Percentiles rank a stretch among this genome's conserved stretches.
Conservation (phyloP, 2,888 invertebrate species). For the Dicycla oo region DNA sequence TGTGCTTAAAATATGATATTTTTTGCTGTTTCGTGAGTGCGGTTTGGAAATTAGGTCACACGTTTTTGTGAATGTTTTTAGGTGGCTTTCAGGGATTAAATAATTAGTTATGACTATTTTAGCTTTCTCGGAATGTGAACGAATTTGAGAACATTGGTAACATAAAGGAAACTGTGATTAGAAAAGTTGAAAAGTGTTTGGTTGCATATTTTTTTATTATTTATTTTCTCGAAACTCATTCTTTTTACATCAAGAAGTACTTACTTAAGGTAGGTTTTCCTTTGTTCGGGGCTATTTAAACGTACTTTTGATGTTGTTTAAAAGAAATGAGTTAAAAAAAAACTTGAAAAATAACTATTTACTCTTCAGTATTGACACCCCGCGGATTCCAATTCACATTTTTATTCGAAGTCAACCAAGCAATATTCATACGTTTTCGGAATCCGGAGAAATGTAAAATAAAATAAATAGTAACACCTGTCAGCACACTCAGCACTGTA, state of each 20-base stretch:
- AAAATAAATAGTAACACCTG: slow-evolving; percentile 22
- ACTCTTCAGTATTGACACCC: background rate
- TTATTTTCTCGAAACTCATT: background rate
- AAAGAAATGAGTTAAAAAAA: no score
- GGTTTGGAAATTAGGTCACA: slow-evolving; percentile 35
- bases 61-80: slow-evolving; percentile 35
- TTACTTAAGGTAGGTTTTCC: no score
- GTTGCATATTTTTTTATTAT: background rate
- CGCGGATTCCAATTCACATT: slow-evolving; percentile 8
- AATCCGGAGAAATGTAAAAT: slow-evolving; percentile 18
- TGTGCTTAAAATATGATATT: slow-evolving; percentile 26
- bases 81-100: slow-evolving; percentile 7
- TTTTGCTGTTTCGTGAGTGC: slow-evolving; percentile 28
- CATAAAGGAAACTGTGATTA: no score
- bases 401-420: slow-evolving; percentile 14
- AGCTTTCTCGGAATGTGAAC: background rate
- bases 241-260: background rate
- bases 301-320: no score
- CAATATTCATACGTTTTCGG: background rate
- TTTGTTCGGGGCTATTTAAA: no score
- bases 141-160: no score
- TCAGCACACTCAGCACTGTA: background rate
- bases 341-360: no score
- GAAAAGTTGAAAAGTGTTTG: no score
- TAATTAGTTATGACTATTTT: background rate